Conservation (phyloP, 2,797 vertebrate genomes). For the Lacerta bilineata region DNA sequence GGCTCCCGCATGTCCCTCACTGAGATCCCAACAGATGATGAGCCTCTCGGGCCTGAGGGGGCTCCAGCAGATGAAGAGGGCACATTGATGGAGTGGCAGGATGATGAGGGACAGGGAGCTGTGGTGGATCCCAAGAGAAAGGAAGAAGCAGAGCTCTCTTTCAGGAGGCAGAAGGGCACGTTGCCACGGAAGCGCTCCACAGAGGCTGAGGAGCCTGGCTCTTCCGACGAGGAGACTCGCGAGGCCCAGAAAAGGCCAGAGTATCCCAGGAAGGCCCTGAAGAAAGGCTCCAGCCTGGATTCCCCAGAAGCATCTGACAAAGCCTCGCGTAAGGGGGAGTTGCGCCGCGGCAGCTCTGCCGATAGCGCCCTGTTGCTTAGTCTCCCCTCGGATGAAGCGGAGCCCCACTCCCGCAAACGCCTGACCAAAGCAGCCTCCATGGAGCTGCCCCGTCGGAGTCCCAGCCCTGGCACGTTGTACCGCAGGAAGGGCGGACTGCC, state of each 20-base stretch:
- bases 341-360: conserved; percentile 92
- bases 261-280: conserved; percentile 83
- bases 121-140: conserved; percentile 66
- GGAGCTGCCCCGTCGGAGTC: conserved; percentile 85
- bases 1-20: conserved; percentile 94
- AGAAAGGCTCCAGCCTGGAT: conserved; percentile 91
- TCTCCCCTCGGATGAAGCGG: conserved; percentile 80
- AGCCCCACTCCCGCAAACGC: conserved; percentile 75
- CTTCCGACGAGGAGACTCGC: conserved; percentile 85
- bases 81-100: conserved; percentile 78
- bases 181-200: conserved; percentile 78
- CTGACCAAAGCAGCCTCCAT: conserved; percentile 91
- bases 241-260: conserved; percentile 80
- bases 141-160: conserved; percentile 71
- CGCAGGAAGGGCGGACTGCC: conserved; percentile 85
- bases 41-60: conserved; percentile 79
- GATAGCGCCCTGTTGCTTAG: conserved; percentile 91
- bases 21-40: conserved; percentile 90
- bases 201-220: conserved; percentile 79
- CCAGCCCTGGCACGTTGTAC: conserved; percentile 84
- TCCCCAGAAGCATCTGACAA: conserved; percentile 78
- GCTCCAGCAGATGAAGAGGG: conserved; percentile 68
- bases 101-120: conserved; percentile 78
- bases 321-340: conserved; percentile 82
- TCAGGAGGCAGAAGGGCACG: conserved; percentile 72